These are phyloP conservation scores for Achlya flavicornis DNA, from an alignment of 2,888 invertebrate species.

Conservation along the genomic window DNA sequence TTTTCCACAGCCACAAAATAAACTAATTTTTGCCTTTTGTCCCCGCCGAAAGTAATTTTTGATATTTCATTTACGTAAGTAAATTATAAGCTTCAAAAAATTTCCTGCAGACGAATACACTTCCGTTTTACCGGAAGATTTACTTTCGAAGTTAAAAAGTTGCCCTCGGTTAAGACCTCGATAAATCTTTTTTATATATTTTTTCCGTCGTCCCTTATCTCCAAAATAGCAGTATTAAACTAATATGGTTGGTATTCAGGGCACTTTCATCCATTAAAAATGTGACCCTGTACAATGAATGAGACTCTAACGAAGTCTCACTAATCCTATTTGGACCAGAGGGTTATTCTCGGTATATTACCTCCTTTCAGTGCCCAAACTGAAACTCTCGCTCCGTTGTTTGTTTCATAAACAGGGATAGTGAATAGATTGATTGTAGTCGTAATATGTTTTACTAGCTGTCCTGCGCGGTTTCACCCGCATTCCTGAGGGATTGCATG, in stretches of 20 bases:
- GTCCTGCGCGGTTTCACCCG: too few relatives aligned
- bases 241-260: conserved; percentile 5
- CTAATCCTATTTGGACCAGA: conserved; percentile 12
- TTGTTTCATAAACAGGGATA: background rate
- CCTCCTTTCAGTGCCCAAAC: background rate
- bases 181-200: conserved; percentile 7
- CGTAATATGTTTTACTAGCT: background rate
- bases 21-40: too few relatives aligned
- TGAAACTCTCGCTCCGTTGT: background rate
- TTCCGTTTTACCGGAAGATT: conserved; percentile 1
- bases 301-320: conserved; percentile 11
- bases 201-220: conserved; percentile 1
- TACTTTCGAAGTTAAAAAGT: conserved; percentile 7
- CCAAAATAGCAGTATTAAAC: background rate
- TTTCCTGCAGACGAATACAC: background rate
- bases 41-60: background rate
- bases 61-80: background rate
- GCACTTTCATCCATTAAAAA: conserved; percentile 2
- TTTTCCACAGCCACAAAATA: too few relatives aligned
- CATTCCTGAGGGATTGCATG: too few relatives aligned
- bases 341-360: background rate
- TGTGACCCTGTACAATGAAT: conserved; percentile 1
- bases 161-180: background rate
- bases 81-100: conserved; percentile 2
- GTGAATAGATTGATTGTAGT: background rate